Evolutionary conservation across 2,888 invertebrate species (phyloP), one percentile per base, ranked within the genome.

Genomic region (Plusia festucae): DNA sequence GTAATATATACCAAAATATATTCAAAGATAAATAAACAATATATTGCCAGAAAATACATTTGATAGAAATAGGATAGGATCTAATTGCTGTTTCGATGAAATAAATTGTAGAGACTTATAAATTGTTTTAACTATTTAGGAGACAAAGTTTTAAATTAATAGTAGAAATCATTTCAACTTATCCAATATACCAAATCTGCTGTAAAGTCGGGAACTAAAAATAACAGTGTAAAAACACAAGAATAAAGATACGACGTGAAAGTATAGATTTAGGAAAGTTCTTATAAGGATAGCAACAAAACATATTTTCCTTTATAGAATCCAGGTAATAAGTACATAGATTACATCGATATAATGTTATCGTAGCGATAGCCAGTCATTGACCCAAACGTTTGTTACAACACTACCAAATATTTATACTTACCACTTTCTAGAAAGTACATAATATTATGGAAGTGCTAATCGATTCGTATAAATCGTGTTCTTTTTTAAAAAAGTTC

Each of bases 271-370:
- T 7, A 13, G n/a, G n/a, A n/a, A n/a, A n/a, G n/a, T n/a, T n/a
- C n/a, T n/a, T 34, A 59, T 15, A 44, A 13, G 44, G 44, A 55
- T 30, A 15, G 8, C 62, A 53, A 60, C 72, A 58, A 32, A 58
- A 40, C 63, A 81, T 78, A 84, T 73, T 77, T 76, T 59, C 63
- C 66, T 81, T 59, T 73, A 76, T 73, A 79, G 64, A 85, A 87
- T 87, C 79, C 80, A 86, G 86, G 86, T 86, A 86, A 86, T 68
- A 85, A 79, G 85, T 82, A 86, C 85, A 84, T 56, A 82, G 82
- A 86, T 85, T 84, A 78, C 53, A 72, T 66, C 74, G 82, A 82
- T 85, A 83, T 4, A 20, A 54, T 65, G 70, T 82, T 87, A 87
- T 87, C 87, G 70, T 51, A n/a, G 73, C 75, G 87, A 86, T 87